These are phyloP conservation scores for Plecotus auritus DNA, from an alignment of 2,113 vertebrate species.

Conservation along the genomic window DNA sequence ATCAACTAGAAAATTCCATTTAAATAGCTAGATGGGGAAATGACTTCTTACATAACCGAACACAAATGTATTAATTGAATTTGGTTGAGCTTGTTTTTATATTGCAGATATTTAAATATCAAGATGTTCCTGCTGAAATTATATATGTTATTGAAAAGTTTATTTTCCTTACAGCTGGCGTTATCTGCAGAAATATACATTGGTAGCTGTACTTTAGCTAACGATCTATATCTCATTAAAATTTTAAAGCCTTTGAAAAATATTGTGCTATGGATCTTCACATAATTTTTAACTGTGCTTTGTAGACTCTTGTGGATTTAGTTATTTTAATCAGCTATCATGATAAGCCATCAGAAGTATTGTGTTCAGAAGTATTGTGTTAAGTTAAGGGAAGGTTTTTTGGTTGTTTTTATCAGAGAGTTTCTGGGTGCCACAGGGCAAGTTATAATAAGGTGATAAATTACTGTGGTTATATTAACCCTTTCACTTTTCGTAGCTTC, in stretches of 20 bases:
- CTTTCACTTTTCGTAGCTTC: slow-evolving; percentile 54
- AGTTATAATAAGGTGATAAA: slow-evolving; percentile 67
- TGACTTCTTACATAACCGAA: slow-evolving; percentile 39
- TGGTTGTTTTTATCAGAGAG: slow-evolving; percentile 44
- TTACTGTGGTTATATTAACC: slow-evolving; percentile 59
- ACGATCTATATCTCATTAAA: slow-evolving; percentile 74
- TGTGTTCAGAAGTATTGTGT: neutral
- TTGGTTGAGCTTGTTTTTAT: slow-evolving; percentile 35
- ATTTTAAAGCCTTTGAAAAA: slow-evolving; percentile 70
- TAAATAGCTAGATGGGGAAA: slow-evolving; percentile 24
- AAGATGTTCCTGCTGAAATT: slow-evolving; percentile 48
- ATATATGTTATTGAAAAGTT: slow-evolving; percentile 3
- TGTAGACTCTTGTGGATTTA: slow-evolving; percentile 63
- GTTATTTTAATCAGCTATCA: slow-evolving; percentile 58
- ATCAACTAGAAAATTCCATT: slow-evolving; percentile 53
- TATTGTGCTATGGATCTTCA: slow-evolving; percentile 54
- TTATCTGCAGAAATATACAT: slow-evolving; percentile 56
- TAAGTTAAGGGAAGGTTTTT: neutral
- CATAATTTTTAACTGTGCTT: slow-evolving; percentile 67
- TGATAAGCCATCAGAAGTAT: slow-evolving; percentile 54
- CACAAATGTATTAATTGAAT: slow-evolving; percentile 34
- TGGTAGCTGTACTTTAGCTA: slow-evolving; percentile 61
- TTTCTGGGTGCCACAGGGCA: slow-evolving; percentile 43
- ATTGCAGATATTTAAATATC: slow-evolving; percentile 51
- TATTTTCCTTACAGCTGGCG: slow-evolving; percentile 33